Evolutionary conservation across 2,888 invertebrate species (phyloP), one percentile per base, ranked within the genome.

Genomic region (Lasioglossum lativentre): DNA sequence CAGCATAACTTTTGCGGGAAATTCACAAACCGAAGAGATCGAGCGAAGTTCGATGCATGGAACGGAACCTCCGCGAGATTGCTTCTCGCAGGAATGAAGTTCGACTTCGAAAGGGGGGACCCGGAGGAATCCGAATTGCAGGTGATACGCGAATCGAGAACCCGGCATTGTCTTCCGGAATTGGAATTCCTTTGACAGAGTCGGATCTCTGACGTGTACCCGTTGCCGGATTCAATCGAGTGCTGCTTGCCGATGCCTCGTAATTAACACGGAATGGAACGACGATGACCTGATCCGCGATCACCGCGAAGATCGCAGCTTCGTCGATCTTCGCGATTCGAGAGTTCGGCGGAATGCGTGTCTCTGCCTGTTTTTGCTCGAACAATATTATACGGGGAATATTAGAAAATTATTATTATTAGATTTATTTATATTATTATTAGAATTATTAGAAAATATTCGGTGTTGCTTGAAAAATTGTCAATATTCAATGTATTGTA

Each of bases 201-300:
- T 63, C 42, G 56, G 40, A 75, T 42, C 42, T 23, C 59, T 23
- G 56, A 27, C 45, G 27, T 1, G 56, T n/a, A 71, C n/a, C 16
- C 70, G 47, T 78, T 68, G 40, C 16, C 45, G 42, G 56, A 40
- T 78, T 75, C 27, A 66, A 47, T 56, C 77, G 79, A 79, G 45
- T 80, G 81, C 34, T 81, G 89, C 89, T 86, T 86, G 82, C 83
- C 84, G 80, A 84, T 89, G 80, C 77, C 82, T 45, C n/a, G 75
- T 66, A 78, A 90, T 91, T 88, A 90, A 80, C 88, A 82, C 88
- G 83, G 82, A 82, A 87, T 85, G 80, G 85, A 80, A 75, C 72
- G 74, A 63, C 70, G 72, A 80, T 81, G 82, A 80, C 83, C 75
- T 2, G 79, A 23, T 68, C 66, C 66, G 66, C 72, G 30, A 47